Evolutionary conservation across 2,797 vertebrate genomes (phyloP).

Genomic region (Lophotriccus pileatus): DNA sequence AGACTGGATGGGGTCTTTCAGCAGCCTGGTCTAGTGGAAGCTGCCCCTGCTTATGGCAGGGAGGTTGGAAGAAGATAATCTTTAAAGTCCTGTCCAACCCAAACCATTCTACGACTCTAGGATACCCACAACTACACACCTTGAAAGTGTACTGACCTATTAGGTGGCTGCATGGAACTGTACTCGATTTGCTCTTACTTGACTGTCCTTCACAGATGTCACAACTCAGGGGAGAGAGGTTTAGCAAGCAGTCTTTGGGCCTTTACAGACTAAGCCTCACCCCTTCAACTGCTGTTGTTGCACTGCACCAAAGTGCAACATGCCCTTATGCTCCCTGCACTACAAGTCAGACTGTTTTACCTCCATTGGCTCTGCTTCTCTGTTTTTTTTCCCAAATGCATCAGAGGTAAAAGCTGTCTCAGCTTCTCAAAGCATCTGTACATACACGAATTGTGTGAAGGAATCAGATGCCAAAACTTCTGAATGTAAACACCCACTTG

Average conservation of each 20-base stretch:
- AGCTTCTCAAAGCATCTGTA: background rate
- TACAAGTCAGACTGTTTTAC: background rate
- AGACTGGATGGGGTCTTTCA: background rate
- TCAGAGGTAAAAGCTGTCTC: background rate
- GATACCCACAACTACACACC: background rate
- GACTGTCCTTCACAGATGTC: background rate
- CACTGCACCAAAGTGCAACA: rapidly evolving
- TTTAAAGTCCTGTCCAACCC: background rate
- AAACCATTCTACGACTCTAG: background rate
- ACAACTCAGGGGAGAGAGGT: rapidly evolving
- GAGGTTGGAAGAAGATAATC: background rate
- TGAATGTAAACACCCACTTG: background rate
- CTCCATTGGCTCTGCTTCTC: background rate
- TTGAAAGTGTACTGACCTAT: background rate
- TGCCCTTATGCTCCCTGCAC: background rate
- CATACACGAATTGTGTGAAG: background rate
- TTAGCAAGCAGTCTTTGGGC: background rate
- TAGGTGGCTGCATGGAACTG: background rate
- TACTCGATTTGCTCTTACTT: background rate
- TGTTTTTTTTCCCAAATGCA: background rate
- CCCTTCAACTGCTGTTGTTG: background rate
- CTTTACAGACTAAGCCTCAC: background rate
- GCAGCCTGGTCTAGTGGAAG: background rate
- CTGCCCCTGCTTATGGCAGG: rapidly evolving
- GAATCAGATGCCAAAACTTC: background rate